phyloP scores from a whole-genome alignment of 2,888 invertebrate genomes.

The Anarsia innoxiella region DNA sequence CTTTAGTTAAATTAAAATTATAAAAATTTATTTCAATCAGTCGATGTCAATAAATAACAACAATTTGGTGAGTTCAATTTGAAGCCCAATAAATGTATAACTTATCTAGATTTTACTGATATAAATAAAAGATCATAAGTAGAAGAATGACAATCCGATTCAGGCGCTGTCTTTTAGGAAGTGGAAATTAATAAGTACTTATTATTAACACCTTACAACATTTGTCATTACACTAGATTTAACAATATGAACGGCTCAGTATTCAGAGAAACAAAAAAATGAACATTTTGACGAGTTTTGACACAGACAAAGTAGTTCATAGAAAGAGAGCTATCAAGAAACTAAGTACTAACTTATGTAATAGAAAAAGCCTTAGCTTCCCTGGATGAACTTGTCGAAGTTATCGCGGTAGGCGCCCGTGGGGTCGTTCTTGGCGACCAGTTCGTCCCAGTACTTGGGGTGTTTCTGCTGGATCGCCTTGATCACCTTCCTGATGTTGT shows the following conservation, averaged over 20 bases:
- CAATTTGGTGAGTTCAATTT: slow-evolving; percentile 12
- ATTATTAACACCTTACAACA: too few species aligned
- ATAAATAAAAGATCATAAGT: slow-evolving; percentile 11
- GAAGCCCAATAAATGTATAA: slow-evolving; percentile 12
- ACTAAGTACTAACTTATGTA: background rate
- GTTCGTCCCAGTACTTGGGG: slow-evolving; percentile 78
- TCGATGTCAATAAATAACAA: slow-evolving; percentile 38
- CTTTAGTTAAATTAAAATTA: too few species aligned
- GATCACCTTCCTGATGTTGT: slow-evolving; percentile 77
- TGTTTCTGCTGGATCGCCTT: slow-evolving; percentile 80
- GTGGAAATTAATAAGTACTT: too few species aligned
- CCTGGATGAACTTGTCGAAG: slow-evolving; percentile 74
- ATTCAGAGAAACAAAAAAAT: too few species aligned
- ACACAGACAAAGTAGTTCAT: too few species aligned
- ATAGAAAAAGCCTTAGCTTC: slow-evolving; percentile 33
- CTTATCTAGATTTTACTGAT: background rate
- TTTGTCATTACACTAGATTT: too few species aligned
- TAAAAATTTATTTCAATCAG: slow-evolving; percentile 40
- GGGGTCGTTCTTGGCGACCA: slow-evolving; percentile 83
- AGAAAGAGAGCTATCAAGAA: too few species aligned
- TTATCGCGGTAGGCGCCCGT: slow-evolving; percentile 76
- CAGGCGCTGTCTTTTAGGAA: too few species aligned
- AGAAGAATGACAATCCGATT: too few species aligned
- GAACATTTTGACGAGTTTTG: too few species aligned
- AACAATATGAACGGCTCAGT: too few species aligned